Evolutionary conservation across 2,888 invertebrate genomes (phyloP), one percentile per base, ranked within the genome.

Genomic region (Agonopterix heracliana): DNA sequence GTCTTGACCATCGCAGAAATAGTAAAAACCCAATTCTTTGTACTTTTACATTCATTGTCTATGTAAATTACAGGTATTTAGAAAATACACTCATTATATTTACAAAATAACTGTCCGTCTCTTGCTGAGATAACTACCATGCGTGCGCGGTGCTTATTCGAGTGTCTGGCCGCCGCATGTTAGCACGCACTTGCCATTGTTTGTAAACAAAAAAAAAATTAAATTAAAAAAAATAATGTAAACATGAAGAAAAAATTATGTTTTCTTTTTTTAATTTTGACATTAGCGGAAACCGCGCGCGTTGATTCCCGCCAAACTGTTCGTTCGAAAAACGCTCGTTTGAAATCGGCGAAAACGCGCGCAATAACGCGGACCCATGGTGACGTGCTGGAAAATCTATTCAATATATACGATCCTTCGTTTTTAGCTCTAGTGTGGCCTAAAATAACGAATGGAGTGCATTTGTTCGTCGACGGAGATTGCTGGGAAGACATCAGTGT

Each of bases 361-460:
- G 48, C 42, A 45, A 26, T 26, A 26, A 56, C 59, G 46, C 57
- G 59, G 17, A 54, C 53, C n/a, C 72, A 75, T 10, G 74, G 64
- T 3, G 82, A 82, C 50, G 63, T 74, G 14, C 70, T 86, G 50
- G 86, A 86, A 44, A 81, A 80, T 55, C 55, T 87, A 52, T 83
- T 87, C 56, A 78, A 78, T 51, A 64, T 89, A 34, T 88, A 84
- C 54, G 89, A 89, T 47, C 81, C 88, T 0, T 70, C 81, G 47
- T 88, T 84, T 61, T 59, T 89, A 64, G 74, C 85, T 10, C 57
- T 75, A 14, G 82, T 87, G 51, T 89, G 89, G 89, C 86, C 89
- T 52, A 81, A 84, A 60, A 76, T 82, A 50, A 68, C 71, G 45
- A 80, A 82, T 53, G 78, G 78, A 46, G 71, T 78, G 51, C 85